These are phyloP conservation scores for Loxodonta africana DNA, from an alignment of 2,113 vertebrate species.

Conservation along the genomic window DNA sequence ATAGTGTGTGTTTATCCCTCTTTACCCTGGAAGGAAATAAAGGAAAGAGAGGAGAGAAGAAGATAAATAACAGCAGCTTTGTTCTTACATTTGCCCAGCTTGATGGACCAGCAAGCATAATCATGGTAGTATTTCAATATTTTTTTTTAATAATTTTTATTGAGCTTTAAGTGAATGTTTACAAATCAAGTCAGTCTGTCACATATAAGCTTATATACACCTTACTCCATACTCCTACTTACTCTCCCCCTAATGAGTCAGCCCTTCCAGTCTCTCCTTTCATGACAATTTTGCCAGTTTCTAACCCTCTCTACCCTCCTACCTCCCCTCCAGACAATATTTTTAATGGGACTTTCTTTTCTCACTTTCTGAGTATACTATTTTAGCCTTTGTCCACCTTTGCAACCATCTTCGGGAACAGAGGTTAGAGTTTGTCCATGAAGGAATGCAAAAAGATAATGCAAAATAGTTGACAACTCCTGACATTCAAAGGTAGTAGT, in stretches of 20 bases:
- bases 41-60: background rate
- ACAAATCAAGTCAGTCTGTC: too few species aligned
- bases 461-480: conserved; percentile 18
- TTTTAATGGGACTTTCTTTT: background rate
- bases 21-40: background rate
- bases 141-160: background rate
- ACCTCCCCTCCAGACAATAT: background rate
- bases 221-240: too few species aligned
- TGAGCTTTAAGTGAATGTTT: too few species aligned
- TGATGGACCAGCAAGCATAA: background rate
- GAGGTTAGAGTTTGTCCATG: background rate
- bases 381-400: background rate
- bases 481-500: background rate
- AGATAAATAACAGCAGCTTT: background rate
- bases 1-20: background rate
- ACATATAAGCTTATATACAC: too few species aligned
- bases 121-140: background rate
- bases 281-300: too few species aligned
- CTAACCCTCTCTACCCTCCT: too few species aligned
- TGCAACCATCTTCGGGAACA: background rate
- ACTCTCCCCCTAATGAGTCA: too few species aligned
- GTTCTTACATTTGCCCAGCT: background rate
- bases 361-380: background rate
- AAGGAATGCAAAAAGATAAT: conserved; percentile 28
- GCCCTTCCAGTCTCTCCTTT: too few species aligned